Conservation (phyloP, 2,113 vertebrate species). For the Proteles cristata region DNA sequence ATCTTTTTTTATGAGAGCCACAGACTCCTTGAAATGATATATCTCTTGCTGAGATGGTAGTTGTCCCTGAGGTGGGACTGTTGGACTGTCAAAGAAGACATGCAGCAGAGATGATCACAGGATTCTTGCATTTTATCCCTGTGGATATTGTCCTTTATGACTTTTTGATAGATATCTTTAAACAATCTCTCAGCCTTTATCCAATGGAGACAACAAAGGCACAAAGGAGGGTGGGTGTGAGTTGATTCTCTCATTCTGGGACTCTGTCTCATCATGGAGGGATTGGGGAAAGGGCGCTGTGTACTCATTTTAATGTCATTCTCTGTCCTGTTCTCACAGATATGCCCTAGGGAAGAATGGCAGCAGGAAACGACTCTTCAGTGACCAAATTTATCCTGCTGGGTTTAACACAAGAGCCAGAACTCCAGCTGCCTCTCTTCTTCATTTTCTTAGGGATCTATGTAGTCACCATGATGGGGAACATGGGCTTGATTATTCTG, state of each 20-base stretch:
- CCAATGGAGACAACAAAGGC: neutral
- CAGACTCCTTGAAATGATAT: neutral
- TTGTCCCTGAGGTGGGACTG: neutral
- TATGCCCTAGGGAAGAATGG: neutral
- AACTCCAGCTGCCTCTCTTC: conserved; percentile 56
- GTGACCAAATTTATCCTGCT: conserved; percentile 23
- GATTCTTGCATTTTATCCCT: too few species aligned
- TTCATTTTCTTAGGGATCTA: conserved; percentile 53
- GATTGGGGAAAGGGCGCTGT: neutral
- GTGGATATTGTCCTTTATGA: too few species aligned
- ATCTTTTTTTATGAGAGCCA: neutral
- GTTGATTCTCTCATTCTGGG: neutral
- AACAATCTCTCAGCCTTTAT: neutral
- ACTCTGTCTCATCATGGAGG: neutral
- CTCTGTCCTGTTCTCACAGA: neutral
- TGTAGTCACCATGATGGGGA: conserved; percentile 18
- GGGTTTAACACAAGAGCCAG: conserved; percentile 14
- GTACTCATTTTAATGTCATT: neutral
- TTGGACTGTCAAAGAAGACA: too few species aligned
- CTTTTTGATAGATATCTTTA: neutral
- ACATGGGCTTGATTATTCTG: conserved; percentile 52
- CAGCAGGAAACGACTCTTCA: neutral
- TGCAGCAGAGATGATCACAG: too few species aligned
- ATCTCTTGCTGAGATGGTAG: neutral
- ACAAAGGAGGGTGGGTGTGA: neutral